These are phyloP conservation scores for Notamacropus eugenii DNA, from an alignment of 2,797 vertebrate genomes.

Conservation along the genomic window DNA sequence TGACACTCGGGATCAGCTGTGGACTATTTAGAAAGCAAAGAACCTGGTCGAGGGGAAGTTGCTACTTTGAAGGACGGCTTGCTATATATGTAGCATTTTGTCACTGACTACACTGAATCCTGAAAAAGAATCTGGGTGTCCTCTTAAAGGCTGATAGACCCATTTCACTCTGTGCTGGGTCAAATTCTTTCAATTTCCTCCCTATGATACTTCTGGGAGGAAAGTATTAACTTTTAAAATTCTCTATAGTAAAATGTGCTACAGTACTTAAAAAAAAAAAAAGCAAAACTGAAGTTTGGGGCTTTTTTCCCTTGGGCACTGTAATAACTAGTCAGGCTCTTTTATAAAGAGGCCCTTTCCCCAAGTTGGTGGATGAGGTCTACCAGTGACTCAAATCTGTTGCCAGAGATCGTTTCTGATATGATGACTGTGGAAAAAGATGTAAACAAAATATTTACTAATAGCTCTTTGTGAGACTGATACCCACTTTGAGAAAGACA, in stretches of 20 bases:
- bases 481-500: slow-evolving; percentile 17
- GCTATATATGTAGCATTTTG: neutral
- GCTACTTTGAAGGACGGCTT: neutral
- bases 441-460: neutral
- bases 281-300: slow-evolving; percentile 26
- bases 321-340: neutral
- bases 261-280: neutral
- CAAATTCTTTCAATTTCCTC: slow-evolving; percentile 14
- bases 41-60: neutral
- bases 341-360: slow-evolving; percentile 32
- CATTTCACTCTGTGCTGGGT: neutral
- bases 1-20: neutral
- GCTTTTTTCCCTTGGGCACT: neutral
- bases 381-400: slow-evolving; percentile 20
- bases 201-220: neutral
- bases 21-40: neutral
- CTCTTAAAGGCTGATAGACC: neutral
- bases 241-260: slow-evolving; percentile 4
- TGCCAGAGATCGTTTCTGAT: neutral
- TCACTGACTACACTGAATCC: neutral
- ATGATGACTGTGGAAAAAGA: neutral
- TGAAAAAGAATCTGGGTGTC: neutral
- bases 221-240: slow-evolving; percentile 29
- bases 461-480: neutral
- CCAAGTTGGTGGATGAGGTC: neutral